These are phyloP conservation scores for Dufourea novaeangliae DNA, from an alignment of 1,140 invertebrate genomes.

Conservation along the genomic window DNA sequence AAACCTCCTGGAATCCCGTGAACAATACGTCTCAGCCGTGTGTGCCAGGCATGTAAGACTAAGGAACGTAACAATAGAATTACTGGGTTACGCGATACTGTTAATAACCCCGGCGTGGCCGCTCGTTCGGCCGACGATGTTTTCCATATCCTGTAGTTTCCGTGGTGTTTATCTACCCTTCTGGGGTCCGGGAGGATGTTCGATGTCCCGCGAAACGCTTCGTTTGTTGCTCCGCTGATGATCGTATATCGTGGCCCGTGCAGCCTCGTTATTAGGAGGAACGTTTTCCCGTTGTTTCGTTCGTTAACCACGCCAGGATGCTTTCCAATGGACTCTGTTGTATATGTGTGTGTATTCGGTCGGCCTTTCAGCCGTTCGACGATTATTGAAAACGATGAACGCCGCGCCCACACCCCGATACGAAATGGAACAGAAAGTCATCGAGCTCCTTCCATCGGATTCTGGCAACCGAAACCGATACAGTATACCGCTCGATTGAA, in stretches of 20 bases:
- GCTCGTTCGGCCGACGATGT: constrained; percentile 28
- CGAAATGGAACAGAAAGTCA: not conserved
- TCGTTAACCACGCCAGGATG: not conserved
- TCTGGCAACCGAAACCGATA: not conserved
- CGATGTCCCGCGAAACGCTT: constrained; percentile 8
- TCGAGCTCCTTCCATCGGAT: not conserved
- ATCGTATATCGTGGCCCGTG: not conserved
- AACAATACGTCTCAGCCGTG: constrained; percentile 40
- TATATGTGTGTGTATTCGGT: too few species aligned
- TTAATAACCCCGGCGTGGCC: constrained; percentile 57
- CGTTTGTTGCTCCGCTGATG: not conserved
- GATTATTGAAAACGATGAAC: not conserved
- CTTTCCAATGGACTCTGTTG: not conserved
- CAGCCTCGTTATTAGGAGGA: constrained; percentile 14
- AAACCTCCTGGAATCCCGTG: constrained; percentile 44
- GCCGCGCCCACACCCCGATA: too few species aligned
- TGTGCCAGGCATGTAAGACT: not conserved
- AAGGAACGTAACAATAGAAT: constrained; percentile 57
- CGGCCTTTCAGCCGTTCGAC: not conserved
- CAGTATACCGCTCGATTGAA: not conserved
- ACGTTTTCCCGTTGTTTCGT: not conserved
- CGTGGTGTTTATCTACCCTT: constrained; percentile 15
- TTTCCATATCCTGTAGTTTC: constrained; percentile 28
- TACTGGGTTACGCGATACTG: constrained; percentile 55
- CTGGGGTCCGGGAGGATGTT: constrained; percentile 1